Base-by-base conservation (phyloP, 2,888 invertebrate species). In the Agrochola litura region DNA sequence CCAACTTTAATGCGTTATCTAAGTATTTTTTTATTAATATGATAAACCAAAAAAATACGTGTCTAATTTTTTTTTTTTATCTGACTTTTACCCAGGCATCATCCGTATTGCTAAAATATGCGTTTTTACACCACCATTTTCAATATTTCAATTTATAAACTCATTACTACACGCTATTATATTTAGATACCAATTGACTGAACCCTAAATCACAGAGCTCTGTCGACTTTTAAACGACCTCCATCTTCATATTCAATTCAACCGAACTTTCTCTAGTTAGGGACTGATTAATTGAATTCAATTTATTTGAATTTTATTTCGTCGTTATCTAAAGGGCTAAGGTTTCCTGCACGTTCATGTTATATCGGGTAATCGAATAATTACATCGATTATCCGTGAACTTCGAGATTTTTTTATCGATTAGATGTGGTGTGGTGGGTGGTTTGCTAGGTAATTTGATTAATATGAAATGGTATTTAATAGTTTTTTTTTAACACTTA, bases 251-350 rank as follows among this genome's bases (percentile, higher is more conserved):
- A 81, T 77, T 76, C 74, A 72, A 77, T 77, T 73, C 54, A 68
- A 66, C 60, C 54, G 22, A 77, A 88, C 88, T 88, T 87, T 87
- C 88, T 82, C 88, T 81, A 82, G 73, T 77, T 77, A 74, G 19
- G 37, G 43, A 68, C 61, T 75, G 82, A 84, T 86, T 79, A 86
- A 88, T 87, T 78, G 74, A 74, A 77, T 76, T 83, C 88, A 70
- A 81, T 87, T 88, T 81, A 85, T 84, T 77, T 66, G 54, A 74
- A 74, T 73, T 86, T 81, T 79, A 80, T 82, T 81, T 77, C 63
- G 54, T 81, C 77, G 83, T 79, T 84, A 77, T 77, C 61, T 58
- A 61, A 70, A 83, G 77, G 72, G 68, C 65, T 79, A 37, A 58
- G 67, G 72, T 76, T 83, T 79, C 77, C 79, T 82, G 68, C n/a